These are phyloP conservation scores for Chrysolina haemoptera DNA, from an alignment of 2,888 invertebrate species.

Conservation along the genomic window DNA sequence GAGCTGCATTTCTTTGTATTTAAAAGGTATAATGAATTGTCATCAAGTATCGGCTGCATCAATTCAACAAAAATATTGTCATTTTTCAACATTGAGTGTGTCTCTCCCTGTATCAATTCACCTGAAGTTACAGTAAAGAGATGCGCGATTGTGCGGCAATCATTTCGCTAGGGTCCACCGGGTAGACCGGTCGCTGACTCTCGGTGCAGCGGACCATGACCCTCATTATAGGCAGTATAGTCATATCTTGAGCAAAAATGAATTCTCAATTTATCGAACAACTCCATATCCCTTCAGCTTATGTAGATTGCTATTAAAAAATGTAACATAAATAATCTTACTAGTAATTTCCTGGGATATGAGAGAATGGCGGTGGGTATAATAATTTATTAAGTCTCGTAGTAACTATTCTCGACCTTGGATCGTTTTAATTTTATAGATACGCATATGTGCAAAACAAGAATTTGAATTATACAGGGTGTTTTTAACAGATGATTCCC, in stretches of 20 bases:
- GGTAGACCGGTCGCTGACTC: constrained; percentile 66
- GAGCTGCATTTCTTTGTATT: no score
- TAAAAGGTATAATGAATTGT: no score
- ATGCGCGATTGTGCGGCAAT: constrained; percentile 59
- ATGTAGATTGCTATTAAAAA: background rate
- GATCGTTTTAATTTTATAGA: no score
- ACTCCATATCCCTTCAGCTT: constrained; percentile 15
- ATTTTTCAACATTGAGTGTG: background rate
- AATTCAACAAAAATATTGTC: no score
- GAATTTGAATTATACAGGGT: no score
- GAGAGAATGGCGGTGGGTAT: background rate
- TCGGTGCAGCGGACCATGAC: constrained; percentile 63
- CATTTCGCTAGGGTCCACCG: constrained; percentile 62
- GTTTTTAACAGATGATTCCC: no score
- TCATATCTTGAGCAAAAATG: constrained; percentile 55
- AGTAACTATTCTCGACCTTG: no score
- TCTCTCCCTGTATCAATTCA: constrained; percentile 7
- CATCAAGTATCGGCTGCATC: no score
- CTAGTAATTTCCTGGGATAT: background rate
- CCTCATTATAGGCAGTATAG: constrained; percentile 54
- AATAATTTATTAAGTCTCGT: background rate
- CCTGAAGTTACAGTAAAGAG: constrained; percentile 38
- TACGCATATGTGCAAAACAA: no score
- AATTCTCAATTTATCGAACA: constrained; percentile 31
- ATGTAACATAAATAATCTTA: background rate